Conservation (phyloP, 2,113 vertebrate species). For the Labeo rohita region DNA sequence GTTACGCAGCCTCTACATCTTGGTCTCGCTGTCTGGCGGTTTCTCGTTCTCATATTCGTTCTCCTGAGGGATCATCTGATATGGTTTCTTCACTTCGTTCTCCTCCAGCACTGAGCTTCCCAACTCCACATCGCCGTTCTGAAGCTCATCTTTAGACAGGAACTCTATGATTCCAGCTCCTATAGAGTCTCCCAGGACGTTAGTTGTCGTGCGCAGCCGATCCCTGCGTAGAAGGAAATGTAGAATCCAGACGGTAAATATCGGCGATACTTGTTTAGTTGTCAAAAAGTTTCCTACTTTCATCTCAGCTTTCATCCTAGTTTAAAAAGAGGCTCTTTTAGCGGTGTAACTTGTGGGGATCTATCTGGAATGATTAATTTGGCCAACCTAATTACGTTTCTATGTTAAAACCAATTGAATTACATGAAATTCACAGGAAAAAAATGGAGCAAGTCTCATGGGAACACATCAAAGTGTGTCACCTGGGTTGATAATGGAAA, state of each 20-base stretch:
- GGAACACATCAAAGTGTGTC: conserved; percentile 73
- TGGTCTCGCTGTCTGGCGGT: conserved; percentile 87
- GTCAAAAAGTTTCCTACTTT: conserved; percentile 40
- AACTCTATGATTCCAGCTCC: conserved; percentile 96
- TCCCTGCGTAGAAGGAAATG: conserved; percentile 75
- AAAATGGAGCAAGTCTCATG: conserved; percentile 73
- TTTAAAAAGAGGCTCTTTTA: conserved; percentile 66
- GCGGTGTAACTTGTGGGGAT: conserved; percentile 72
- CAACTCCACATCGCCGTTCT: conserved; percentile 88
- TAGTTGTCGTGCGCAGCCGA: conserved; percentile 94
- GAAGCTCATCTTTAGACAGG: conserved; percentile 89
- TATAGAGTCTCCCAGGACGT: conserved; percentile 92
- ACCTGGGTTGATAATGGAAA: conserved; percentile 65
- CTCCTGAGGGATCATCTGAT: conserved; percentile 92
- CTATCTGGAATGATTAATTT: conserved; percentile 81
- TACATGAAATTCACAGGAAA: conserved; percentile 69
- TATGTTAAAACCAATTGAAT: conserved; percentile 78
- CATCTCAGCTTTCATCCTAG: conserved; percentile 60
- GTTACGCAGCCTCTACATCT: conserved; percentile 81
- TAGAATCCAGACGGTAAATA: not conserved
- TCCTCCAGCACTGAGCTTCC: conserved; percentile 95
- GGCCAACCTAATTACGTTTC: conserved; percentile 82
- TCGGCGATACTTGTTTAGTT: not conserved
- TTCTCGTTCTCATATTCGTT: conserved; percentile 86
- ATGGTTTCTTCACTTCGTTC: conserved; percentile 95